Evolutionary conservation across 2,888 invertebrate genomes (phyloP), one percentile per base, ranked within the genome.

Genomic region (Nemapogon koenigi): DNA sequence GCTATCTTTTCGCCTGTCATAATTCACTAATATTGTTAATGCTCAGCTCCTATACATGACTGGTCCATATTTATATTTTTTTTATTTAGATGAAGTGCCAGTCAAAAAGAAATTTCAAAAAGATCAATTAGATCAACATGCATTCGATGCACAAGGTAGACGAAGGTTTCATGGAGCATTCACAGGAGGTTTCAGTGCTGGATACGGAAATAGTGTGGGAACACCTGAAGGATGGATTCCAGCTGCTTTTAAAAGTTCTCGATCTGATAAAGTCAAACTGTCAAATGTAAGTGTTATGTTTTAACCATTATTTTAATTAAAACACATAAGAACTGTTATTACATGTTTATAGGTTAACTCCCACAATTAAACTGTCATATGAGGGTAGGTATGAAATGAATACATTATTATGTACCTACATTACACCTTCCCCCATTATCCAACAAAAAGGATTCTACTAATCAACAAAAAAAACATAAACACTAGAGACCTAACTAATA

Each of bases 131-230:
- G 97, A 98, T 52, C 95, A 97, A 69, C 86, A 89, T 51, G 97
- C 92, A 0, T 88, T 87, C 35, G 97, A 98, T 63, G 89, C 86
- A 18, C 88, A 92, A 57, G 98, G 97, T 1, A 81, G 91, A 40
- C 82, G 94, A 6, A 75, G 98, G 50, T 99, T 99, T 64, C 99
- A 99, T 68, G 99, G 99, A 4, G 99, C 99, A 0, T 99, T 99
- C 59, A 99, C 98, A 0, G 99, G 99, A 0, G 96, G 85, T 2
- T 99, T 98, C 62, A 95, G 97, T 10, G 99, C 99, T 1, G 99
- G 99, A 0, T 97, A 92, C 57, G 97, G 91, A 59, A 99, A 99
- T 59, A 90, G 95, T 0, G 99, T 99, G 14, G 98, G 97, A 1
- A 91, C 96, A 0, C 84, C 91, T 46, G 97, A 98, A 79, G 97